These are phyloP conservation scores for Penaeus japonicus DNA, from an alignment of 1,140 invertebrate species.

Conservation along the genomic window DNA sequence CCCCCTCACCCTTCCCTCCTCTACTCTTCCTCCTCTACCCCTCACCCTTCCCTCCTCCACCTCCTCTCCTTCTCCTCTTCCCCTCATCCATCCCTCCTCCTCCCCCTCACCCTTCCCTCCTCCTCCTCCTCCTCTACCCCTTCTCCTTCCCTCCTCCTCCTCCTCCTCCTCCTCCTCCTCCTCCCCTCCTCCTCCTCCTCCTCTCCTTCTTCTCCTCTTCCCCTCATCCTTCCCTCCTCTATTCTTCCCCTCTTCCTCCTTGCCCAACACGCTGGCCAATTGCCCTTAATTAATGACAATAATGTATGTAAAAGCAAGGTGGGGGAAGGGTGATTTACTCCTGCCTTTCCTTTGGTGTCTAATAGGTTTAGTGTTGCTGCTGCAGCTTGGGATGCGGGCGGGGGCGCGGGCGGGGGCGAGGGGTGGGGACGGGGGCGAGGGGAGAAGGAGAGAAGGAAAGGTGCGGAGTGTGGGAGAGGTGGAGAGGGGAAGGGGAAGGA, in stretches of 20 bases:
- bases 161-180: neutral
- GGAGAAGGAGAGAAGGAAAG: neutral
- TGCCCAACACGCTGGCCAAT: neutral
- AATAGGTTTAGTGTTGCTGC: too few species aligned
- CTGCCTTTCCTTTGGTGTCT: too few species aligned
- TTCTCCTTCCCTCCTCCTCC: neutral
- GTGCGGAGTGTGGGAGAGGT: neutral
- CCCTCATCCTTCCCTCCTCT: neutral
- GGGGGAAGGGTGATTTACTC: too few species aligned
- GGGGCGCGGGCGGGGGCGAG: neutral
- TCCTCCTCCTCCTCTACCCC: neutral
- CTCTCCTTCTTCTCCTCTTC: neutral
- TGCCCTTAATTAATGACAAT: too few species aligned
- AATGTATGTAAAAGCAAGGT: too few species aligned
- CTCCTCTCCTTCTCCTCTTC: too few species aligned
- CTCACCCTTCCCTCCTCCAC: neutral
- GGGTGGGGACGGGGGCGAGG: neutral
- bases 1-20: neutral
- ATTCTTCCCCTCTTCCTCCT: constrained; percentile 21
- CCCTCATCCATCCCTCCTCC: neutral
- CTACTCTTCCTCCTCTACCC: too few species aligned
- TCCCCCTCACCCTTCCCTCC: neutral
- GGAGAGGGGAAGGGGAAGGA: neutral
- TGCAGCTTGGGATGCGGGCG: neutral
- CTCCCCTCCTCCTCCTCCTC: too few species aligned